Evolutionary conservation across 1,140 invertebrate species (phyloP).

Genomic region (Ceratina calcarata): DNA sequence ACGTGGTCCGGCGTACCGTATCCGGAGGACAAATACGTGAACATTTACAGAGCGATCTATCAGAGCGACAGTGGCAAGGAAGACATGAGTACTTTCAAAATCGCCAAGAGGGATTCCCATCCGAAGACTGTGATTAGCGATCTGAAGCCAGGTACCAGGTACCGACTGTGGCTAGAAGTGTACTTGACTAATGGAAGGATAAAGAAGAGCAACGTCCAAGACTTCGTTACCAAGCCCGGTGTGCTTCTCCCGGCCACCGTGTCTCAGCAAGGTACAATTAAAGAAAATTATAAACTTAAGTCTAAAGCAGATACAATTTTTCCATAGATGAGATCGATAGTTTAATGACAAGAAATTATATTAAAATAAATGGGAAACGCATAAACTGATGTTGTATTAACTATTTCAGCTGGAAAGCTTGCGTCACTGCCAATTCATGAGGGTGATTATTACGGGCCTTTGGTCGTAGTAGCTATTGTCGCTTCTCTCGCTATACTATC

Average conservation of each 20-base stretch:
- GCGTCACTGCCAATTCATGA: conserved; percentile 81
- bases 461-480: conserved; percentile 92
- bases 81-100: conserved; percentile 90
- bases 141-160: conserved; percentile 90
- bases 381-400: neutral
- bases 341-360: too few relatives aligned
- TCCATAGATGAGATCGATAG: too few relatives aligned
- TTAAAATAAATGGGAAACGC: neutral
- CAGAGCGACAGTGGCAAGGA: conserved; percentile 88
- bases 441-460: conserved; percentile 91
- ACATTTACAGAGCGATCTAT: conserved; percentile 93
- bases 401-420: conserved; percentile 82
- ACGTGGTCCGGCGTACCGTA: conserved; percentile 91
- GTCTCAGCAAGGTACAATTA: conserved; percentile 79
- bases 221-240: conserved; percentile 91
- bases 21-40: conserved; percentile 94
- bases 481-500: conserved; percentile 91
- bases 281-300: neutral
- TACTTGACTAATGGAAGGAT: conserved; percentile 93
- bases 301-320: too few relatives aligned
- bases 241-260: conserved; percentile 82
- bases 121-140: conserved; percentile 86
- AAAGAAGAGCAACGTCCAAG: conserved; percentile 93
- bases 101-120: conserved; percentile 89
- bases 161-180: conserved; percentile 92